A percentile compares a stretch with the other conserved stretches of the same genome.
These are phyloP conservation scores for Cirrhinus mrigala DNA, from an alignment of 2,797 vertebrate genomes.

Conservation along the genomic window DNA sequence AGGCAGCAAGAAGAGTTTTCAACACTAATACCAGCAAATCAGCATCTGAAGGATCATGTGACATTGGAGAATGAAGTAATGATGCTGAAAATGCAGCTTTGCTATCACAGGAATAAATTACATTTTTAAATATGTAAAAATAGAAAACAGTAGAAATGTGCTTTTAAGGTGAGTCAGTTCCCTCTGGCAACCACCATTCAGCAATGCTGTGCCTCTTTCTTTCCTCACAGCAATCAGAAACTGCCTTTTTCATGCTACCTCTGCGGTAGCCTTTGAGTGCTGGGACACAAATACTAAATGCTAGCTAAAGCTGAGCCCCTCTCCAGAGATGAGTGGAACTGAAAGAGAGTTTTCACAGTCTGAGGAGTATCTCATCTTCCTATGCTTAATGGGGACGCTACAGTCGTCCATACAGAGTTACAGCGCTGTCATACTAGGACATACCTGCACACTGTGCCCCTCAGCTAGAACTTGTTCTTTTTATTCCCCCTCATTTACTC, in stretches of 20 bases:
- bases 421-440: slow-evolving; percentile 27
- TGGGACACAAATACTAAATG: slow-evolving; percentile 35
- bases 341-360: slow-evolving; percentile 22
- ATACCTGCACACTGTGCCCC: slow-evolving; percentile 21
- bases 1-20: too few relatives aligned
- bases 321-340: slow-evolving; percentile 29
- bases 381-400: not conserved
- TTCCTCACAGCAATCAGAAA: slow-evolving; percentile 1
- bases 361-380: not conserved
- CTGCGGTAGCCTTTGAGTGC: slow-evolving; percentile 4
- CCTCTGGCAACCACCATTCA: not conserved
- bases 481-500: slow-evolving; percentile 28
- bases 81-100: too few relatives aligned
- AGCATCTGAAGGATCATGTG: too few relatives aligned
- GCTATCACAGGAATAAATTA: too few relatives aligned
- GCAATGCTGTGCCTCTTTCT: not conserved
- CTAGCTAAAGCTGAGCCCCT: slow-evolving; percentile 52
- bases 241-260: slow-evolving; percentile 2
- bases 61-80: too few relatives aligned
- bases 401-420: slow-evolving; percentile 10
- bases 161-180: not conserved
- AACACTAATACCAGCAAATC: too few relatives aligned
- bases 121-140: too few relatives aligned
- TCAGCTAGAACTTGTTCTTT: slow-evolving; percentile 15
- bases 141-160: not conserved